Evolutionary conservation across 2,113 vertebrate species (phyloP), one percentile per base, ranked within the genome.

Genomic region (Catharus bicknelli): DNA sequence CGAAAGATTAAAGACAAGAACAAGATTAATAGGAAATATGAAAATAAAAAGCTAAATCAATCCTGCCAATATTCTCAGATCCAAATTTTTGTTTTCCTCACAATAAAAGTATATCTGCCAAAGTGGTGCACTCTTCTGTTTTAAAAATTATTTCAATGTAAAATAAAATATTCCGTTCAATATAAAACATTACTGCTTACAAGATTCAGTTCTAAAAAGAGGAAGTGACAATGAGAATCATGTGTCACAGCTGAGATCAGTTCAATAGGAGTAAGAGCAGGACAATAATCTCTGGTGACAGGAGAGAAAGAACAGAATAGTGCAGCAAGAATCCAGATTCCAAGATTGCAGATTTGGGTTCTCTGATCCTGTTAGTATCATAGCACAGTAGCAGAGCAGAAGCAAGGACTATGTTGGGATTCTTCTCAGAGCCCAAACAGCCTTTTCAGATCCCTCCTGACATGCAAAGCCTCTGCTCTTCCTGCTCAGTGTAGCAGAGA

Each of bases 1-100:
- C 43, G 61, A 38, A 84, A 94, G 74, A 93, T 93, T 92, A 59
- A 84, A 80, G 47, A 75, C 50, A 69, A 82, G 67, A 79, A 87
- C 0, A 9, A 77, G 47, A 86, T 69, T 90, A 73, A 63, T 70
- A 55, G 23, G 50, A 93, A 88, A 47, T 36, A 69, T 7, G 29
- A 93, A 90, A 90, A 81, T 55, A 67, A 88, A 88, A 83, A 34
- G 4, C 36, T 90, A 64, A 88, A 90, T 74, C 43, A 55, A 73
- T 75, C n/a, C 72, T 93, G 61, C 25, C 57, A 75, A 14, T 70
- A 67, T 77, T 80, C 40, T 83, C 50, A 74, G 40, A 26, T 47
- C 61, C 43, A 68, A 76, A 4, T 9, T 59, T 89, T 88, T 85
- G 7, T 42, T 88, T 80, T 25, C 20, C 18, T 83, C 22, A 29